A percentile compares a stretch with the other conserved stretches of the same genome.
Evolutionary conservation across 2,797 vertebrate species (phyloP).

Genomic region (Molothrus ater): DNA sequence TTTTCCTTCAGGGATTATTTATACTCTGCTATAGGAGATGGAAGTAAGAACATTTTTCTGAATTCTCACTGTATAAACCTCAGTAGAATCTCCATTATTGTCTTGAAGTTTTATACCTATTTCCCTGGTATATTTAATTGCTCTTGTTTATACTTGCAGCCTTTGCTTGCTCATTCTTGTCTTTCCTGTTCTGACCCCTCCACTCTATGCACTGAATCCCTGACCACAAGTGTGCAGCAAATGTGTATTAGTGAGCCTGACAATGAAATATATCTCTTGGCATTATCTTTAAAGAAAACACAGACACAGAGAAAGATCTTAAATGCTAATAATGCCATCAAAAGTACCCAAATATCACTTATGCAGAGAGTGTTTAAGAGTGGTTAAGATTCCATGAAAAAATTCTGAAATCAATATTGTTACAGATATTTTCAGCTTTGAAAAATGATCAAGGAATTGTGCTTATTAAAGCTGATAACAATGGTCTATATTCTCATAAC

Average conservation of each 20-base stretch:
- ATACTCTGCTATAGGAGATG: not conserved
- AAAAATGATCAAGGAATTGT: not conserved
- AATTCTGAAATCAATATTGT: not conserved
- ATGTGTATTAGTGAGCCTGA: not conserved
- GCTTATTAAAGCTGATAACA: not conserved
- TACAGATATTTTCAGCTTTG: not conserved
- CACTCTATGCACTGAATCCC: too few species aligned
- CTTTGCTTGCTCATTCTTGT: not conserved
- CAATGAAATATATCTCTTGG: not conserved
- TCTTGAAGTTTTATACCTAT: not conserved
- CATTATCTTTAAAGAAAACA: not conserved
- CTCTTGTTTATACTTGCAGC: not conserved
- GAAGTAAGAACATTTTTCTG: not conserved
- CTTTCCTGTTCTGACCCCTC: not conserved
- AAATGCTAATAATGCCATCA: not conserved
- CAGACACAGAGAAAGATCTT: not conserved
- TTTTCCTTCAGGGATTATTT: not conserved
- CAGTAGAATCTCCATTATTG: accelerated
- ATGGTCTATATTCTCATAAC: not conserved
- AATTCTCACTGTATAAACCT: not conserved
- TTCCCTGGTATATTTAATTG: not conserved
- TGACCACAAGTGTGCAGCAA: not conserved
- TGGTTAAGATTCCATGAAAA: not conserved
- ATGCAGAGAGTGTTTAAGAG: not conserved
- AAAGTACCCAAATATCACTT: not conserved